phyloP scores from a whole-genome alignment of 2,797 vertebrate genomes.

The Onychomys leucogaster region DNA sequence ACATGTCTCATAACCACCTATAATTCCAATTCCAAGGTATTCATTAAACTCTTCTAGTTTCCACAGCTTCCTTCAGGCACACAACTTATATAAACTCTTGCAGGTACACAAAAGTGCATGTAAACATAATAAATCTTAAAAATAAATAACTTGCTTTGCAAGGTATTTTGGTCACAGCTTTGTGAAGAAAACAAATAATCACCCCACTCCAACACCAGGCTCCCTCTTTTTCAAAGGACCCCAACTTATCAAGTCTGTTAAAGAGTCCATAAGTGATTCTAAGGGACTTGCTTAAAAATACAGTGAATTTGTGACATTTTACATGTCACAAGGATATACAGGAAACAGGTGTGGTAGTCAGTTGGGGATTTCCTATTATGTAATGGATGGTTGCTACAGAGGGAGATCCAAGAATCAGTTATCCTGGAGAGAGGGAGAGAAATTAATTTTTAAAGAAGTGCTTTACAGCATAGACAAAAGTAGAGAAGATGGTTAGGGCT shows the following conservation, averaged over 20 bases:
- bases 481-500: background rate
- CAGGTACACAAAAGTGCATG: background rate
- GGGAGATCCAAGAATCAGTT: background rate
- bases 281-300: background rate
- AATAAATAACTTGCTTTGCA: background rate
- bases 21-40: background rate
- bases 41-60: background rate
- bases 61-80: background rate
- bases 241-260: background rate
- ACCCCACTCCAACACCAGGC: background rate
- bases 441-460: background rate
- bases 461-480: background rate
- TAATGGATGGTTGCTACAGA: fast-evolving
- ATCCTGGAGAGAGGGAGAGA: background rate
- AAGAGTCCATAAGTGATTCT: background rate
- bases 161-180: background rate
- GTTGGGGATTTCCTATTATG: background rate
- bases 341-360: fast-evolving
- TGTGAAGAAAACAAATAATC: background rate
- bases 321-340: background rate
- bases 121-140: background rate
- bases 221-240: background rate
- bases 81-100: background rate
- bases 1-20: background rate
- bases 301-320: background rate